Base-by-base conservation (phyloP, 2,888 invertebrate genomes). In the Cremastobaeus sp. region DNA sequence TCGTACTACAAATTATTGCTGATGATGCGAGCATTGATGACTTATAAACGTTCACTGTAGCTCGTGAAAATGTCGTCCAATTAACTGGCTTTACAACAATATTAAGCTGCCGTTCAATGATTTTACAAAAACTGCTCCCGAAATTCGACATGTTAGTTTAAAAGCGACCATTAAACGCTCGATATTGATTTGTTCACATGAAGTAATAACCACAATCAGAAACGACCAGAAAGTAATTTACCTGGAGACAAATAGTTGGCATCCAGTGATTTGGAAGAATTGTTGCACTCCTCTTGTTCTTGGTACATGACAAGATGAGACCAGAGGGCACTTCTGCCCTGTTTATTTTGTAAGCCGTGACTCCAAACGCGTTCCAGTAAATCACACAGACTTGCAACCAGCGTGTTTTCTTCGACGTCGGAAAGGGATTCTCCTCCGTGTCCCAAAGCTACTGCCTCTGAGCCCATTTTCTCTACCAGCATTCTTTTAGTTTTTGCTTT, bases 401-500 rank as follows among this genome's bases (percentile, higher is more conserved):
- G 90, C 0, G 99, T 99, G 85, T 97, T 99, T 88, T 99, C 99
- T 89, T 99, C 99, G 0, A 97, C 94, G 11, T 91, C 91, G 0
- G 91, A 90, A n/a, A 90, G 86, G 18, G 89, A 91, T 83, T 96
- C 96, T 37, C 94, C 93, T 34, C 94, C 94, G 76, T 98, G 94
- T 9, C 98, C 98, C 74, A 99, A 89, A 47, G 97, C 97, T 1
- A 96, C 94, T 6, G 98, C 99, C 90, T 99, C 99, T 2, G 93
- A 94, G 0, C 99, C 99, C 94, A 99, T 95, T 90, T 99, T 99
- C 84, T 98, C 98, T n/a, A 99, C 92, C 28, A 99, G 90, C 97
- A 99, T 98, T 78, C 98, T 91, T 89, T 99, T 99, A 0, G 99
- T 99, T 91, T 98, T 95, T 52, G 93, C 93, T 89, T 96, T 96